Evolutionary conservation across 2,113 vertebrate genomes (phyloP).

Genomic region (Paracanthobrama guichenoti): DNA sequence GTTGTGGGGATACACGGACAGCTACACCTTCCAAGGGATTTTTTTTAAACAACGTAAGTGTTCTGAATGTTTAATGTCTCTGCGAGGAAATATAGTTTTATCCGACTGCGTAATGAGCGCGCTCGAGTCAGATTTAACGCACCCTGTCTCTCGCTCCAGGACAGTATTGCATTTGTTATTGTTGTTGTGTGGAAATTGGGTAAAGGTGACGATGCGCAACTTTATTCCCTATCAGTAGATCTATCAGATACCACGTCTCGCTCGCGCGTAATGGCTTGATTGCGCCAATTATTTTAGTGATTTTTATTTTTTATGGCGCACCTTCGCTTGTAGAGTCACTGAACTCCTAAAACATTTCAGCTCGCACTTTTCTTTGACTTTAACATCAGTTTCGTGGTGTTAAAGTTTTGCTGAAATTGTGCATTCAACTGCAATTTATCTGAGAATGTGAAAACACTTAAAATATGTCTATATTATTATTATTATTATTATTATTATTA

Average conservation of each 20-base stretch:
- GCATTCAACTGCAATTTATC: not conserved
- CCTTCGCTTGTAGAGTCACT: not conserved
- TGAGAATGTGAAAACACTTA: not conserved
- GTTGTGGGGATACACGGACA: slow-evolving; percentile 72
- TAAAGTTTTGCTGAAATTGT: slow-evolving; percentile 13
- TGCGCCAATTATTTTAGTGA: slow-evolving; percentile 20
- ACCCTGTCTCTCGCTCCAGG: not conserved
- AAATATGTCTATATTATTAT: not conserved
- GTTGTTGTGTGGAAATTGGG: slow-evolving; percentile 18
- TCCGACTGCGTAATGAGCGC: slow-evolving; percentile 17
- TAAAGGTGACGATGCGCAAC: slow-evolving; percentile 20
- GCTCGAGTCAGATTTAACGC: slow-evolving; percentile 9
- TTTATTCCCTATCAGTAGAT: slow-evolving; percentile 17
- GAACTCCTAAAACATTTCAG: slow-evolving; percentile 27
- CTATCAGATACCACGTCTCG: slow-evolving; percentile 10
- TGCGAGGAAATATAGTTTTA: slow-evolving; percentile 43
- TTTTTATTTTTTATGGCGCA: slow-evolving; percentile 22
- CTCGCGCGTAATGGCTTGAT: slow-evolving; percentile 20
- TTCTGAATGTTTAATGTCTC: slow-evolving; percentile 51
- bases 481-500: not conserved
- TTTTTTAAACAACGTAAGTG: slow-evolving; percentile 79
- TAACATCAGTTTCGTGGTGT: not conserved
- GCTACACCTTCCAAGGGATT: slow-evolving; percentile 71
- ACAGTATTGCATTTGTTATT: slow-evolving; percentile 1
- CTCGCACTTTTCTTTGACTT: not conserved